Evolutionary conservation across 1,140 invertebrate genomes (phyloP).

Genomic region (Polypedilum pembai): DNA sequence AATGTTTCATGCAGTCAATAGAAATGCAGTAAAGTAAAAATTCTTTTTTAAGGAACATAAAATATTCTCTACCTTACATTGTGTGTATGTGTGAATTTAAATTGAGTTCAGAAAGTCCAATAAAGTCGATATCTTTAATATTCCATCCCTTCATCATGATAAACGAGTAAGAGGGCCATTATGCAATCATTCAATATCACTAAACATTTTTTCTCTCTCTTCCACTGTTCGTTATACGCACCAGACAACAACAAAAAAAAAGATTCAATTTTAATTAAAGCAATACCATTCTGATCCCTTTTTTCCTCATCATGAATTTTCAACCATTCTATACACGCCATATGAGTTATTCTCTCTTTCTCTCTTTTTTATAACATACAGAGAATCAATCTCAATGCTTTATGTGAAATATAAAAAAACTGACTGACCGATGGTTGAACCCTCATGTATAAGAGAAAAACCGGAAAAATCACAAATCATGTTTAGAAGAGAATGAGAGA

Average conservation of each 20-base stretch:
- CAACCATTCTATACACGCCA: not conserved
- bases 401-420: not conserved
- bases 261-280: slow-evolving; percentile 19
- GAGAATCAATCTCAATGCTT: not conserved
- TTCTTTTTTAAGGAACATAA: no score
- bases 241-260: not conserved
- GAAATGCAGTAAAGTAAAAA: not conserved
- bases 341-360: not conserved
- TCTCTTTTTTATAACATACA: not conserved
- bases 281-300: slow-evolving; percentile 5
- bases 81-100: not conserved
- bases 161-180: not conserved
- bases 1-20: slow-evolving; percentile 1
- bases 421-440: not conserved
- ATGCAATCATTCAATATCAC: slow-evolving; percentile 11
- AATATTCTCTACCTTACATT: not conserved
- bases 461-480: slow-evolving; percentile 17
- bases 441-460: not conserved
- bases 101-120: not conserved
- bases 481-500: not conserved
- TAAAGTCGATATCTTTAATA: slow-evolving; percentile 2
- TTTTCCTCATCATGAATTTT: slow-evolving; percentile 13
- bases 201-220: not conserved
- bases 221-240: no score
- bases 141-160: not conserved